Percentiles rank a stretch among this genome's conserved stretches.
Evolutionary conservation across 2,113 vertebrate genomes (phyloP).

Genomic region (Anolis carolinensis): DNA sequence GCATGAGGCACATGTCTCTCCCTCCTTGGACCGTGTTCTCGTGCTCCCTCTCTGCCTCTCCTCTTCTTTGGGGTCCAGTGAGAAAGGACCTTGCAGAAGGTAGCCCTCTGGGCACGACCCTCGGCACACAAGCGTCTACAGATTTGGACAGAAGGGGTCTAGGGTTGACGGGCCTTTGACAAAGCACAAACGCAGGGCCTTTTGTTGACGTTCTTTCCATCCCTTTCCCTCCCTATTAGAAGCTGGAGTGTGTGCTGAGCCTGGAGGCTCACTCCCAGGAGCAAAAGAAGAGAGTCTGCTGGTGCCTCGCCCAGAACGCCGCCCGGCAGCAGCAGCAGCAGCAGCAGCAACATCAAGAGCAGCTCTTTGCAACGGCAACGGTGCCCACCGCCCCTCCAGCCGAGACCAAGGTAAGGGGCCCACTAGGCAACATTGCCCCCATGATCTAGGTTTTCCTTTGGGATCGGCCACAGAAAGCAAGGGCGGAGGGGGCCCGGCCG

Average conservation of each 20-base stretch:
- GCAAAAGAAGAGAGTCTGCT: conserved; percentile 94
- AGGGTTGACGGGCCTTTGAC: too few relatives aligned
- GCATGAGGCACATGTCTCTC: too few relatives aligned
- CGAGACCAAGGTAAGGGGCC: conserved; percentile 83
- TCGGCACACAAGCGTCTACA: too few relatives aligned
- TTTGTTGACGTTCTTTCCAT: neutral
- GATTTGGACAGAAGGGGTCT: too few relatives aligned
- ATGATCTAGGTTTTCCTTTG: too few relatives aligned
- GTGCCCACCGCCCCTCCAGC: conserved; percentile 67
- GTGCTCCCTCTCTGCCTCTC: too few relatives aligned
- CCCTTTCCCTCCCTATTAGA: conserved; percentile 71
- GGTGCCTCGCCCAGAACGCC: conserved; percentile 95
- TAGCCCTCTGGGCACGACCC: too few relatives aligned
- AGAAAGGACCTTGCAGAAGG: too few relatives aligned
- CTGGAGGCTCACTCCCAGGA: conserved; percentile 92
- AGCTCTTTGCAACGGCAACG: neutral
- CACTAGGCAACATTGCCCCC: accelerated
- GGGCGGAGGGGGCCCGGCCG: too few relatives aligned
- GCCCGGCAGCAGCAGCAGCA: conserved; percentile 84
- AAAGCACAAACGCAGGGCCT: neutral
- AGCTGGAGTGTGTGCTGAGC: conserved; percentile 95
- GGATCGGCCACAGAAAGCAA: neutral
- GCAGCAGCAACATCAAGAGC: conserved; percentile 55
- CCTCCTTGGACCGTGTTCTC: too few relatives aligned
- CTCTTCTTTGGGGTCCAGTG: too few relatives aligned